These are phyloP conservation scores for Orchestes rusci DNA, from an alignment of 2,888 invertebrate genomes.

Conservation along the genomic window DNA sequence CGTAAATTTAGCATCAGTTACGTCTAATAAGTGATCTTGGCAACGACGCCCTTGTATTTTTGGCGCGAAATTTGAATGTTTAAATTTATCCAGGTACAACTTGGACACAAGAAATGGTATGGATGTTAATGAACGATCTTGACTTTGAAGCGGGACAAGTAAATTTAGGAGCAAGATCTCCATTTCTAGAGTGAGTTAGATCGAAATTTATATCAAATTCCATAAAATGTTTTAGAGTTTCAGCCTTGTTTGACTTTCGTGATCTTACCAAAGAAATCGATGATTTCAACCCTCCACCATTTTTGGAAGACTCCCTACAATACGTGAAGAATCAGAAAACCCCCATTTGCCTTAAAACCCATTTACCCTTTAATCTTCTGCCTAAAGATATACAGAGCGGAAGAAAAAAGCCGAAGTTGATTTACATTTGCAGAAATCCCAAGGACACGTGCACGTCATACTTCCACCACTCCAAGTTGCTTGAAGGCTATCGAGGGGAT, in stretches of 20 bases:
- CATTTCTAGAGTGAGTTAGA: slow-evolving; percentile 60
- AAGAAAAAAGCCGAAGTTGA: slow-evolving; percentile 38
- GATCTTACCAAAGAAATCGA: slow-evolving; percentile 34
- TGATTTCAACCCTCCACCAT: slow-evolving; percentile 33
- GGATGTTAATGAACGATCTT: slow-evolving; percentile 57
- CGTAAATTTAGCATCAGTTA: too few species aligned
- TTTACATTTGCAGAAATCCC: slow-evolving; percentile 49
- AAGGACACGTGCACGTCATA: slow-evolving; percentile 66
- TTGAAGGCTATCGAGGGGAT: slow-evolving; percentile 49
- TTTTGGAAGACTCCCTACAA: slow-evolving; percentile 32
- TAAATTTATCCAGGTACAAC: slow-evolving; percentile 70
- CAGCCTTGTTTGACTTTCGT: slow-evolving; percentile 43
- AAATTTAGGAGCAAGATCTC: slow-evolving; percentile 55
- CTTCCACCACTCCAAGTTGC: slow-evolving; percentile 58
- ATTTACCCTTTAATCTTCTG: slow-evolving; percentile 54
- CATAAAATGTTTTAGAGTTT: slow-evolving; percentile 33
- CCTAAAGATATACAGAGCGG: slow-evolving; percentile 44
- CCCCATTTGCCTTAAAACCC: slow-evolving; percentile 56
- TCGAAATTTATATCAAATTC: background rate
- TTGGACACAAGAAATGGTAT: slow-evolving; percentile 71
- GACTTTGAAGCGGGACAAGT: slow-evolving; percentile 50
- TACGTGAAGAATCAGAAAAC: slow-evolving; percentile 29
- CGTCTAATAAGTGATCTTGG: too few species aligned
- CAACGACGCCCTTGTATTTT: too few species aligned
- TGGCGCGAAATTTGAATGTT: too few species aligned